A percentile compares a stretch with the other conserved stretches of the same genome.
Evolutionary conservation across 2,113 vertebrate species (phyloP).

Genomic region (Anguilla rostrata): DNA sequence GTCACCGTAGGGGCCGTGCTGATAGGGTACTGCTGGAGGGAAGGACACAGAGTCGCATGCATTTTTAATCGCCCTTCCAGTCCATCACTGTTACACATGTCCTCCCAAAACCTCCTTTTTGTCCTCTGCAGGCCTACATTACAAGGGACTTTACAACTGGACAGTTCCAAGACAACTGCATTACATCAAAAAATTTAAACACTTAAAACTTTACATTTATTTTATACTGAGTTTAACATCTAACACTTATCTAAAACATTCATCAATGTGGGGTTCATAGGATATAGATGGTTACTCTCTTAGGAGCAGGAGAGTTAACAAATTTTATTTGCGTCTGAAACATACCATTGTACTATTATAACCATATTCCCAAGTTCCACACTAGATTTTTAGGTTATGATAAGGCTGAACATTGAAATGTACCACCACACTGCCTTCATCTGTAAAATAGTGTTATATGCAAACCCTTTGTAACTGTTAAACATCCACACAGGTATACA

Average conservation of each 20-base stretch:
- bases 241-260: no score
- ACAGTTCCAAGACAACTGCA: no score
- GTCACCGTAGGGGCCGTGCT: slow-evolving; percentile 69
- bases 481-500: background rate
- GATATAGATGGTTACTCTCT: background rate
- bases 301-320: background rate
- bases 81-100: no score
- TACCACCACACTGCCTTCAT: background rate
- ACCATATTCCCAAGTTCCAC: no score
- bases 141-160: no score
- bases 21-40: slow-evolving; percentile 76
- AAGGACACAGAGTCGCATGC: slow-evolving; percentile 2
- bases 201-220: no score
- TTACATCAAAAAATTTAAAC: no score
- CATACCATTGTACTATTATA: no score
- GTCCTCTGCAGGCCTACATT: background rate
- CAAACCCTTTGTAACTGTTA: background rate
- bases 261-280: no score
- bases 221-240: no score
- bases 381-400: background rate
- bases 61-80: no score
- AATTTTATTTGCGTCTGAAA: background rate
- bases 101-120: no score
- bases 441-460: background rate
- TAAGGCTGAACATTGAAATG: background rate